phyloP scores from a whole-genome alignment of 1,140 invertebrate species.

The Belonocnema kinseyi region DNA sequence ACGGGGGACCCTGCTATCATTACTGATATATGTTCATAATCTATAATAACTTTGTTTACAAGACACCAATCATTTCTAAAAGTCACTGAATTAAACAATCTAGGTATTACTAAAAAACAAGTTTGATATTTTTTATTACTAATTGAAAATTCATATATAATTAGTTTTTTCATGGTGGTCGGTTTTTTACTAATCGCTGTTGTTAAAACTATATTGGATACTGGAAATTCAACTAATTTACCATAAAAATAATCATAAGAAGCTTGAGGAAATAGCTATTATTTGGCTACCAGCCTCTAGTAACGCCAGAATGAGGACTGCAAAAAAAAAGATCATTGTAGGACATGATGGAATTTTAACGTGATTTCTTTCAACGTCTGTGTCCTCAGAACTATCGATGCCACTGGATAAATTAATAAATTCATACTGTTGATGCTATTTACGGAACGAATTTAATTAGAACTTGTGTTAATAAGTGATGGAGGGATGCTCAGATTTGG shows the following conservation, averaged over 20 bases:
- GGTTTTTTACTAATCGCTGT: not conserved
- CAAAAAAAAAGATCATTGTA: constrained; percentile 4
- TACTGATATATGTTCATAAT: not conserved
- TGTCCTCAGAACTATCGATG: too few relatives aligned
- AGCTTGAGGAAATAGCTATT: constrained; percentile 1
- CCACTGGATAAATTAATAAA: too few relatives aligned
- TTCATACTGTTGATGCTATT: too few relatives aligned
- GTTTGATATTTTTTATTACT: not conserved
- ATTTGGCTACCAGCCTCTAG: constrained; percentile 32
- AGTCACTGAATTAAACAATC: not conserved
- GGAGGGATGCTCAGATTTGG: too few relatives aligned
- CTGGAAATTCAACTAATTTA: not conserved
- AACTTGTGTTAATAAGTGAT: too few relatives aligned
- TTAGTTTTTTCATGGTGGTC: not conserved
- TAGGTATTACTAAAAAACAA: not conserved
- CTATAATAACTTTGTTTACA: not conserved
- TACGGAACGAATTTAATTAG: too few relatives aligned
- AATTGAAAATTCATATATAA: not conserved
- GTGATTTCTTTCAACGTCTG: too few relatives aligned
- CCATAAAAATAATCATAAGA: constrained; percentile 28
- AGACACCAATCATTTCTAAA: not conserved
- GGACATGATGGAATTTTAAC: too few relatives aligned
- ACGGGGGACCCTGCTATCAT: not conserved
- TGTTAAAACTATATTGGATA: constrained; percentile 14
- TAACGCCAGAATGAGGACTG: not conserved